phyloP scores from a whole-genome alignment of 2,888 invertebrate species.

The Syrphus vitripennis region DNA sequence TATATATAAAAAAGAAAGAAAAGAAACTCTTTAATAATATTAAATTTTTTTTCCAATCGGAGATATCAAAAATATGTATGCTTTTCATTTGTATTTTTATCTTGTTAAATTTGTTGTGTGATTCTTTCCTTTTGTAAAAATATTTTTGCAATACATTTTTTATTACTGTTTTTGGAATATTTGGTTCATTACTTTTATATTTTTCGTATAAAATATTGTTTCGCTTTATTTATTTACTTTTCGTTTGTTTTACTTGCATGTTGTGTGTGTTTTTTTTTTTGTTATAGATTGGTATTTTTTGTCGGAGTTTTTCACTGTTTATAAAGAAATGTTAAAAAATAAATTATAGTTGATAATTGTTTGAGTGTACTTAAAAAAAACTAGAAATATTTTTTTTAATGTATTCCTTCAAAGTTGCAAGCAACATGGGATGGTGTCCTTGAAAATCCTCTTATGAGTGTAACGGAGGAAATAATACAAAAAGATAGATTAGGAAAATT shows the following conservation, averaged over 20 bases:
- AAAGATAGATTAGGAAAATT: no score
- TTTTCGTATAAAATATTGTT: conserved; percentile 35
- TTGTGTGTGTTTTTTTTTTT: conserved; percentile 44
- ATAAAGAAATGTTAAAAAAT: not conserved
- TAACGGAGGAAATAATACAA: no score
- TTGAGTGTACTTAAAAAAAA: not conserved
- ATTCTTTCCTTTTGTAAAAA: conserved; percentile 49
- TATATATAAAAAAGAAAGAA: conserved; percentile 43
- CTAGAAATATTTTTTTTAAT: not conserved
- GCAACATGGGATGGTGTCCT: not conserved
- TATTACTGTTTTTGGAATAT: conserved; percentile 8
- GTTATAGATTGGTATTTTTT: conserved; percentile 31
- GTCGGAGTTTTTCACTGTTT: not conserved
- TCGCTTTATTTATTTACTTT: conserved; percentile 16
- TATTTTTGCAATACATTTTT: conserved; percentile 21
- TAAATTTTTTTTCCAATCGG: conserved; percentile 10
- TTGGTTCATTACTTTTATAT: conserved; percentile 26
- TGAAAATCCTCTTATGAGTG: not conserved
- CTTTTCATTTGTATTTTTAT: conserved; percentile 56
- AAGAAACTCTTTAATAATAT: conserved; percentile 6
- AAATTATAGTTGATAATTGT: conserved; percentile 63
- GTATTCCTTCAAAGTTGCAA: not conserved
- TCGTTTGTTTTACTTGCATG: conserved; percentile 51
- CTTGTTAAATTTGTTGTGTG: conserved; percentile 31
- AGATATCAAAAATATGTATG: conserved; percentile 35